Base-by-base conservation (phyloP, 2,797 vertebrate species). In the Poecilia picta region DNA sequence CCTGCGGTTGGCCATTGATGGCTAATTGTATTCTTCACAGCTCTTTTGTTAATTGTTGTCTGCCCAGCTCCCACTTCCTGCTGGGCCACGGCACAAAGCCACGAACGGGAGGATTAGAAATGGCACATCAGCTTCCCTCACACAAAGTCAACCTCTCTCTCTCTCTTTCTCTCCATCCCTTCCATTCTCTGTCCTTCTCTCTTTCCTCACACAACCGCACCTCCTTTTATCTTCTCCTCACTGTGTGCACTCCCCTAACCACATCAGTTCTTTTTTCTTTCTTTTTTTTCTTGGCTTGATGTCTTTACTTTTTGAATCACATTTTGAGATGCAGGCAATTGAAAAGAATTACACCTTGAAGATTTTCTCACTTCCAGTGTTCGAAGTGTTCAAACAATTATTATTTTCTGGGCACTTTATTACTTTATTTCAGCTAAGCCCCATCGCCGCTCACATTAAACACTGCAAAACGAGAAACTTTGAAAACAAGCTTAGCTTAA, bases 31-130 rank as follows among this genome's bases (percentile, higher is more conserved):
- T 96, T 96, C 96, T 96, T 96, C 96, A 95, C 95, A 96, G 96
- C 95, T 96, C 96, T 96, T 96, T 96, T 96, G 96, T 96, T 96
- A 96, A 96, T 96, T 96, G 96, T 96, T 96, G 96, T 96, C 96
- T 96, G 95, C 96, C 95, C 96, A 95, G 95, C 96, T 96, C 95
- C 91, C 95, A 96, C 96, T 96, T 96, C 96, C 96, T 96, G 96
- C 96, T 96, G 96, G 95, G 95, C 94, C 94, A 89, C 94, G 90
- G 95, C 95, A 96, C 96, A 96, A 96, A 96, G 95, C 94, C 95
- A 96, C 91, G 92, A 96, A 95, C 95, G 95, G 95, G 95, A 94
- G 95, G 95, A 96, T 96, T 96, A 96, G 95, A 96, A 96, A 95
- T 93, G 95, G 93, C 95, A 96, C 95, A 95, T 94, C 94, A 94